These are phyloP conservation scores for Acronicta aceris DNA, from an alignment of 2,888 invertebrate species.

Conservation along the genomic window DNA sequence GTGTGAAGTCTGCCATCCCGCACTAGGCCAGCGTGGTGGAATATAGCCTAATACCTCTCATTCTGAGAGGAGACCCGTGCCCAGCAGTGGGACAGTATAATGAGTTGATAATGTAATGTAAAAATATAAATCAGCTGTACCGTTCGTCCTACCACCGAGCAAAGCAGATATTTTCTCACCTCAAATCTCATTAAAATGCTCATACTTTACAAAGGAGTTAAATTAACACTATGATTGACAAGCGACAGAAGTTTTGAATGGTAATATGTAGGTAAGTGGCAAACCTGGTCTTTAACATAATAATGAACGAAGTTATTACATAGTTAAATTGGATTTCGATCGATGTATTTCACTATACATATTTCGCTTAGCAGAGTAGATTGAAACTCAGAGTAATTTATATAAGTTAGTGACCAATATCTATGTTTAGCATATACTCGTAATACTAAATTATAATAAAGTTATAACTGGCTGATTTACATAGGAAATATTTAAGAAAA, in stretches of 20 bases:
- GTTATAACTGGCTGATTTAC: too few relatives aligned
- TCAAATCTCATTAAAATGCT: neutral
- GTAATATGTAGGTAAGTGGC: neutral
- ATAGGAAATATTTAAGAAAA: too few relatives aligned
- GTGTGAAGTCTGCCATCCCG: too few relatives aligned
- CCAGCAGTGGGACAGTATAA: too few relatives aligned
- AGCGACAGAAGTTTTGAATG: constrained; percentile 17
- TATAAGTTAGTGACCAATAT: constrained; percentile 4
- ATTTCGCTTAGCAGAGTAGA: constrained; percentile 1
- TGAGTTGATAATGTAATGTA: too few relatives aligned
- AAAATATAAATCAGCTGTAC: too few relatives aligned
- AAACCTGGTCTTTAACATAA: neutral
- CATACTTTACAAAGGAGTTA: constrained; percentile 3
- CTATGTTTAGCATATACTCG: neutral
- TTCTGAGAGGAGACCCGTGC: too few relatives aligned
- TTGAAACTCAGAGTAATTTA: constrained; percentile 10
- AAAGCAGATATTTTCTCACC: constrained; percentile 5
- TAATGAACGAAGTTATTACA: constrained; percentile 10
- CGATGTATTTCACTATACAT: neutral
- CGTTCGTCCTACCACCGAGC: too few relatives aligned
- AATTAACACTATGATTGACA: constrained; percentile 24
- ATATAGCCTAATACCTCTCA: too few relatives aligned
- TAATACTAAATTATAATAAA: too few relatives aligned
- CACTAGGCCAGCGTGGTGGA: too few relatives aligned
- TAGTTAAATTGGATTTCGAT: constrained; percentile 27